These are phyloP conservation scores for Chionodraco myersi DNA, from an alignment of 2,113 vertebrate genomes.

Conservation along the genomic window DNA sequence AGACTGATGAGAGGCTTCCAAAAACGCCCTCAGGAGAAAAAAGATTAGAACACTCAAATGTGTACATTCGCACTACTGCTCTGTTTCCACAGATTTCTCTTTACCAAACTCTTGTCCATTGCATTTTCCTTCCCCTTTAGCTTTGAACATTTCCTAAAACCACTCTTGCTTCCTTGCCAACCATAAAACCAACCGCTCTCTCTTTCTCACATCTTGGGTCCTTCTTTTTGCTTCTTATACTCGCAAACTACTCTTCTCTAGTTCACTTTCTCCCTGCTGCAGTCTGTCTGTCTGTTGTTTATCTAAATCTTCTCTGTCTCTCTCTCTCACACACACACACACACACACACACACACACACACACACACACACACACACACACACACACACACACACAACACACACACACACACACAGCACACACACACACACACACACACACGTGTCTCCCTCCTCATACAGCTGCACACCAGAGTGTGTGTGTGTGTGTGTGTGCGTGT, in stretches of 20 bases:
- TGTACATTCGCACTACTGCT: slow-evolving; percentile 49
- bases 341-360: neutral
- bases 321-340: neutral
- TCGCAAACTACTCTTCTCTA: slow-evolving; percentile 17
- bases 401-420: neutral
- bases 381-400: neutral
- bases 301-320: neutral
- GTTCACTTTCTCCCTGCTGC: slow-evolving; percentile 1
- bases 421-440: neutral
- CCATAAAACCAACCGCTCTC: slow-evolving; percentile 34
- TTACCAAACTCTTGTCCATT: slow-evolving; percentile 32
- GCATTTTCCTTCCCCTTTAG: slow-evolving; percentile 27
- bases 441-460: no score
- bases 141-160: slow-evolving; percentile 51
- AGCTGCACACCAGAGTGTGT: neutral
- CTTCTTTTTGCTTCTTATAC: slow-evolving; percentile 6
- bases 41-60: slow-evolving; percentile 61
- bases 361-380: neutral
- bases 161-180: slow-evolving; percentile 53
- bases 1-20: slow-evolving; percentile 76
- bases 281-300: slow-evolving; percentile 16
- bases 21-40: slow-evolving; percentile 67
- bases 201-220: slow-evolving; percentile 24
- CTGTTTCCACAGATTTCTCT: slow-evolving; percentile 56
- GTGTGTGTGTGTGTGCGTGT: neutral